A percentile compares a stretch with the other conserved stretches of the same genome.
Evolutionary conservation across 2,797 vertebrate genomes (phyloP).

Genomic region (Morus bassanus): DNA sequence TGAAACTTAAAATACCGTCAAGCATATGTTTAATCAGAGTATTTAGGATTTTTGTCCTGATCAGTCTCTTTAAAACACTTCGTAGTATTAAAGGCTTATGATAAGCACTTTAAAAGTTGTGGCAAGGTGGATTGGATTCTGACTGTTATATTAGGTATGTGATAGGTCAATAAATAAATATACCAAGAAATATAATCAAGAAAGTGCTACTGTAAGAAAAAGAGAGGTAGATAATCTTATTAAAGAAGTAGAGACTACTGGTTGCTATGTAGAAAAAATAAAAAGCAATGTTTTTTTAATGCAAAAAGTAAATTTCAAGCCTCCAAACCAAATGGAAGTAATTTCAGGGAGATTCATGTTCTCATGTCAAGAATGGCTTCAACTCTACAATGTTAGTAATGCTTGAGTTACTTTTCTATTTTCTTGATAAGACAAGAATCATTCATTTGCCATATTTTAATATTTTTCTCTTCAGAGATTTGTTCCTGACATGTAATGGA

Average conservation of each 20-base stretch:
- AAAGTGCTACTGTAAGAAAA: neutral
- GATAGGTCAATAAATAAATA: neutral
- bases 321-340: neutral
- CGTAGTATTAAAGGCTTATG: neutral
- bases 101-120: neutral
- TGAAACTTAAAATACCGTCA: neutral
- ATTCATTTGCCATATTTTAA: neutral
- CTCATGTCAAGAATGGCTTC: neutral
- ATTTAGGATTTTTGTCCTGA: neutral
- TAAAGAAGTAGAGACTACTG: neutral
- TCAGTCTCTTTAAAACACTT: neutral
- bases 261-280: neutral
- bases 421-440: neutral
- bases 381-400: neutral
- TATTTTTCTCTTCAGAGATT: neutral
- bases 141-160: neutral
- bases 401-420: neutral
- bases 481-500: neutral
- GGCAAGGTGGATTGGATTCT: neutral
- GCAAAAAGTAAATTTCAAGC: neutral
- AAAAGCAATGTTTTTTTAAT: neutral
- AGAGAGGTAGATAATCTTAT: neutral
- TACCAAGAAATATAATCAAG: neutral
- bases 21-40: neutral
- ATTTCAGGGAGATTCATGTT: neutral